A percentile compares a stretch with the other conserved stretches of the same genome.
These are phyloP conservation scores for Ailurus styani DNA, from an alignment of 2,113 vertebrate genomes.

Conservation along the genomic window DNA sequence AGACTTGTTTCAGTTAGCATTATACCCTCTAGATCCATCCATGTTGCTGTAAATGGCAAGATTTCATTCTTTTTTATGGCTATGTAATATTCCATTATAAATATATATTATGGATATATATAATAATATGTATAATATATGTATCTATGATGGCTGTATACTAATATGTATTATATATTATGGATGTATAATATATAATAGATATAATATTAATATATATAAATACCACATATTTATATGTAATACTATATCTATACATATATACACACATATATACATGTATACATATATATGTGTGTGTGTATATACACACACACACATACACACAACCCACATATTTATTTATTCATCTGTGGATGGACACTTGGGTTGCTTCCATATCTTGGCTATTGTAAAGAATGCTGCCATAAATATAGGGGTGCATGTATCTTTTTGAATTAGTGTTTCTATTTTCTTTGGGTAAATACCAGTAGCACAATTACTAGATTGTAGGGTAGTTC, in stretches of 20 bases:
- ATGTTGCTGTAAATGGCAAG: not conserved
- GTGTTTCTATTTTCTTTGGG: not conserved
- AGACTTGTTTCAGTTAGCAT: not conserved
- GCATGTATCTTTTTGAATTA: not conserved
- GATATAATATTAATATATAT: not conserved
- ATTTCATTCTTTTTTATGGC: not conserved
- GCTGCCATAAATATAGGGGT: not conserved
- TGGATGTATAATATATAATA: no score
- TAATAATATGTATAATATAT: no score
- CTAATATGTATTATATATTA: no score
- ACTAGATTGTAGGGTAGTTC: not conserved
- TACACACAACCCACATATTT: not conserved
- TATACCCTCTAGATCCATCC: not conserved
- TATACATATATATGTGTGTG: no score
- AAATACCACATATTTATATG: not conserved
- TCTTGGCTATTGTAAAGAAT: not conserved
- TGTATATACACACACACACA: accelerated
- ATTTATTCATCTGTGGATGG: not conserved
- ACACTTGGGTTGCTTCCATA: not conserved
- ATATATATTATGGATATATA: no score
- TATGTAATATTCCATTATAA: not conserved
- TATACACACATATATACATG: no score
- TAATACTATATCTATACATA: no score
- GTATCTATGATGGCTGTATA: no score
- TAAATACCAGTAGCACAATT: not conserved